A percentile compares a stretch with the other conserved stretches of the same genome.
Evolutionary conservation across 1,140 invertebrate species (phyloP).

Genomic region (Drosophila burlai): DNA sequence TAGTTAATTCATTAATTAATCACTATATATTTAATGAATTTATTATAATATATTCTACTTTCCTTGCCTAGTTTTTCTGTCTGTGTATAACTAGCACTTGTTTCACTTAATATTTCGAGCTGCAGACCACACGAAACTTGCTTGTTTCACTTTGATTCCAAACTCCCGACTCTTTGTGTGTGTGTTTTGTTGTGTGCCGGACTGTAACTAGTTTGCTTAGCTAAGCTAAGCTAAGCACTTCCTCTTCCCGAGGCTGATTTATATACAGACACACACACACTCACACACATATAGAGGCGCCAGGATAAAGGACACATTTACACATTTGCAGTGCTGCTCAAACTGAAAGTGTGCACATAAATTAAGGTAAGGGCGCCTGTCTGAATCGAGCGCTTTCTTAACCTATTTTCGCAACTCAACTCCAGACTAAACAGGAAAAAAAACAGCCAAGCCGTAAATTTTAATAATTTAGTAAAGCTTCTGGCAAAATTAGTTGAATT

Average conservation of each 20-base stretch:
- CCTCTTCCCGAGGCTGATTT: conserved; percentile 71
- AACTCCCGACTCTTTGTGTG: neutral
- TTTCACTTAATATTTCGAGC: conserved; percentile 30
- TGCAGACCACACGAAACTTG: conserved; percentile 32
- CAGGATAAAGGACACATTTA: conserved; percentile 7
- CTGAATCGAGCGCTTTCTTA: conserved; percentile 61
- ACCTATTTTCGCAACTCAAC: conserved; percentile 58
- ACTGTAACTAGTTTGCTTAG: conserved; percentile 62
- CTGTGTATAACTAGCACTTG: conserved; percentile 4
- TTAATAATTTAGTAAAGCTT: neutral
- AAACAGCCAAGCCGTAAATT: neutral
- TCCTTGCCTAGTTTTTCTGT: neutral
- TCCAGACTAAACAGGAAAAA: conserved; percentile 4
- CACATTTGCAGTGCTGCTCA: conserved; percentile 57
- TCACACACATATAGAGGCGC: conserved; percentile 2
- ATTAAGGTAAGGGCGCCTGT: conserved; percentile 60
- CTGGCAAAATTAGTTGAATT: neutral
- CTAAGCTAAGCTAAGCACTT: conserved; percentile 78
- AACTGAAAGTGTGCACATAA: conserved; percentile 77
- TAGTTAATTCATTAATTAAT: no score
- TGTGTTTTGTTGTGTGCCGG: conserved; percentile 20
- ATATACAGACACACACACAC: conserved; percentile 42
- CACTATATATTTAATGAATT: no score
- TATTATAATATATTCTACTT: no score
- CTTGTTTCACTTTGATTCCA: conserved; percentile 34